phyloP scores from a whole-genome alignment of 2,113 vertebrate species.

The Condylura cristata region DNA sequence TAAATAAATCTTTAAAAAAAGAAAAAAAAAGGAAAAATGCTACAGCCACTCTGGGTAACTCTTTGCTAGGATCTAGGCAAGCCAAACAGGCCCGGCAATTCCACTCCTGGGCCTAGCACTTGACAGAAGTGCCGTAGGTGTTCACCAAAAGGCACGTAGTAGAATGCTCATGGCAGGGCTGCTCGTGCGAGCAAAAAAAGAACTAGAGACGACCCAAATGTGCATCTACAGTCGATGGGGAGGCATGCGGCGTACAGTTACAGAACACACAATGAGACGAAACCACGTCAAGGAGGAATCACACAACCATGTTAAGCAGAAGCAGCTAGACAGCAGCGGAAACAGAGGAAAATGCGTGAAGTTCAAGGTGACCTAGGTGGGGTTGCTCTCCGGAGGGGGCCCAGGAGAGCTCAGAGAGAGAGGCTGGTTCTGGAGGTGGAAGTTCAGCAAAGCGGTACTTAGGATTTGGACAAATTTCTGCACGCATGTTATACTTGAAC shows the following conservation, averaged over 20 bases:
- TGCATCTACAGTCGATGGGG: not conserved
- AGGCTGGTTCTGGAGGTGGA: not conserved
- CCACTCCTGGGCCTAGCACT: not conserved
- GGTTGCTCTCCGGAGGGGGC: not conserved
- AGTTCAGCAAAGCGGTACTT: not conserved
- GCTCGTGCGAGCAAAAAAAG: not conserved
- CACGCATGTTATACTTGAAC: not conserved
- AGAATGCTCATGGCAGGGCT: not conserved
- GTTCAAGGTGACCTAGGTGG: not conserved
- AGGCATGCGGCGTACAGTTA: not conserved
- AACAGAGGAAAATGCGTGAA: not conserved
- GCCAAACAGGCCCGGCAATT: not conserved
- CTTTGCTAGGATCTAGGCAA: not conserved
- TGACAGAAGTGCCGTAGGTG: not conserved
- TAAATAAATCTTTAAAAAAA: too few species aligned
- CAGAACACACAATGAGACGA: not conserved
- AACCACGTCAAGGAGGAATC: not conserved
- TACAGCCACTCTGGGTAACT: not conserved
- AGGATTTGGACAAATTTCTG: not conserved
- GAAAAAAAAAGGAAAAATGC: not conserved
- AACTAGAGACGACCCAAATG: not conserved
- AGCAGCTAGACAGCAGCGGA: not conserved
- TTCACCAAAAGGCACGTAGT: not conserved
- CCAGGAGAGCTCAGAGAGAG: not conserved
- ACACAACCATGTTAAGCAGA: not conserved